Evolutionary conservation across 2,797 vertebrate species (phyloP), one percentile per base, ranked within the genome.

Genomic region (Sandelia bainsii): DNA sequence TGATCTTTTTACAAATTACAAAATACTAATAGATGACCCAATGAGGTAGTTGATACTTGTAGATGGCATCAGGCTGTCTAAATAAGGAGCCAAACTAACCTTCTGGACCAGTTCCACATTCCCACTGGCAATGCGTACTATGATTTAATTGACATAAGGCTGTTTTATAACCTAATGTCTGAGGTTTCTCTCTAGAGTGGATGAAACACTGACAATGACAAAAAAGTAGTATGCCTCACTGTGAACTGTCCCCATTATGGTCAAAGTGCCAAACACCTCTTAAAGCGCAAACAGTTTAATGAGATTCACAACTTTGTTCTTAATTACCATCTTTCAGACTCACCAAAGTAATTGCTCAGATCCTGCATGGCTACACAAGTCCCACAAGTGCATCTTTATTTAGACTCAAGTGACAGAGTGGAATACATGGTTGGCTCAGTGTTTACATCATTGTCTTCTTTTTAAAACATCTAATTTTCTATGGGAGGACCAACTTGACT

Each of bases 401-500:
- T 22, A 34, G 34, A 69, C 25, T 40, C 8, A 59, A 6, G 20
- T 39, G 14, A 17, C 20, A 46, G 29, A 59, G 34, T 67, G 53
- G 13, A 42, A 59, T 19, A 52, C 5, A 34, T 4, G 27, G 11
- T 6, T 34, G 34, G 5, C 39, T 61, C 48, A 19, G 6, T 3
- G 13, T 69, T 44, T 29, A 29, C 16, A 34, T 16, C 11, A 10
- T 5, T 56, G 25, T 57, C 23, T 39, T 25, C 3, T 20, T 45
- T 57, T 64, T 70, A 46, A 59, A 58, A 40, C 12, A 37, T 37
- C 34, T 10, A 37, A 37, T 37, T 37, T 10, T 37, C 34, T 37
- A 37, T 37, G 34, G 34, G 34, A 37, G 11, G 34, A 37, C 34
- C 34, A 12, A 10, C 34, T 37, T 37, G 8, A 37, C 34, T 37